Percentiles rank a stretch among this genome's conserved stretches.
phyloP scores from a whole-genome alignment of 2,888 invertebrate species.

The Tipula helvola region DNA sequence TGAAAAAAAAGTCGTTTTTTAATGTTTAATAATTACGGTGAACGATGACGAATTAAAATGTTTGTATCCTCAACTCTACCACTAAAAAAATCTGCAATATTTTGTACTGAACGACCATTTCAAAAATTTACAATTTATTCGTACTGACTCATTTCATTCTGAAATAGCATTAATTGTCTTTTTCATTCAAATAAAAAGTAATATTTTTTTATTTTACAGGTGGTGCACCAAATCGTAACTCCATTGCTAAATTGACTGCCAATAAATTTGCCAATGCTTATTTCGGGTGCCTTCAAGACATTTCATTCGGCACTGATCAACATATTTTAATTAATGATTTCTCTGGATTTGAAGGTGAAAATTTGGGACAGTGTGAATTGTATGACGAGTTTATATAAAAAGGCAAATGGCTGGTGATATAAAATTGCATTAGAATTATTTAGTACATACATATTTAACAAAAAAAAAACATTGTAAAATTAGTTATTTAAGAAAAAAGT shows the following conservation, averaged over 20 bases:
- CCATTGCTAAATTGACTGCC: constrained; percentile 35
- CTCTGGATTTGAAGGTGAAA: constrained; percentile 43
- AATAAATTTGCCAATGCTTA: constrained; percentile 43
- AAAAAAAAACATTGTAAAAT: background rate
- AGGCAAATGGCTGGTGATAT: background rate
- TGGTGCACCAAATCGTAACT: constrained; percentile 38
- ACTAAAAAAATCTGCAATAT: no score
- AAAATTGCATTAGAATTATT: background rate
- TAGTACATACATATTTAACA: background rate
- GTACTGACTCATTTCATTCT: no score
- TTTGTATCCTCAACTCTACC: no score
- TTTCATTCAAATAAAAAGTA: background rate
- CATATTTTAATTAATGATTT: constrained; percentile 39
- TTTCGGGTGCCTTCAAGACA: constrained; percentile 46
- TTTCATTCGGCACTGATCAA: constrained; percentile 37
- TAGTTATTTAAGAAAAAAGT: background rate
- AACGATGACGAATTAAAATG: no score
- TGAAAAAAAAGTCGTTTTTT: no score
- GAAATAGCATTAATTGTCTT: no score
- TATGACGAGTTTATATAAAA: constrained; percentile 31
- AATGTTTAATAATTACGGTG: no score
- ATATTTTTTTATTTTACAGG: constrained; percentile 30
- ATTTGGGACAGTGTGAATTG: constrained; percentile 43
- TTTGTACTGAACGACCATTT: no score
- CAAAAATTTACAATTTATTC: no score